Conservation (phyloP, 2,888 invertebrate genomes). For the Sceliomorpha sp. region DNA sequence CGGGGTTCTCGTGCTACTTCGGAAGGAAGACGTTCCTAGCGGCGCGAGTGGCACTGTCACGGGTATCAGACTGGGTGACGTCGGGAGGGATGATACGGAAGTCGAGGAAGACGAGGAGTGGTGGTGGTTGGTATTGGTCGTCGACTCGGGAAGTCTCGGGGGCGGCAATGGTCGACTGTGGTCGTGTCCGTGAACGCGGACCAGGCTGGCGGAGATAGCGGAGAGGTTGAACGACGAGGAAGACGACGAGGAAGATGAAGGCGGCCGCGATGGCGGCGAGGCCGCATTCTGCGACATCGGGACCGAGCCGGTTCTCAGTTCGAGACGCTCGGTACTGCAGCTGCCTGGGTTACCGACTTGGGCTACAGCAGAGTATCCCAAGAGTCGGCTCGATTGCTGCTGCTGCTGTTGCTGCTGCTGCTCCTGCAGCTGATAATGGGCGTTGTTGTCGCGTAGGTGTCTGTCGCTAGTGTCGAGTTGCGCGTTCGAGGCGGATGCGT, state of each 20-base stretch:
- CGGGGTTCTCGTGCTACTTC: conserved; percentile 50
- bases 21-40: conserved; percentile 80
- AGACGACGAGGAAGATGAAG: conserved; percentile 63
- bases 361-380: conserved; percentile 87
- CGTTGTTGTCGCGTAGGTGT: conserved; percentile 7
- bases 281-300: conserved; percentile 75
- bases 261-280: conserved; percentile 72
- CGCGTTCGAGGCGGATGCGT: conserved; percentile 52
- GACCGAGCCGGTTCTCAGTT: conserved; percentile 66
- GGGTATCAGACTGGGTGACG: conserved; percentile 79
- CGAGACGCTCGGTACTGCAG: conserved; percentile 79
- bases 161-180: conserved; percentile 76
- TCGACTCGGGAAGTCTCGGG: conserved; percentile 65
- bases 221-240: conserved; percentile 50
- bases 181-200: conserved; percentile 70
- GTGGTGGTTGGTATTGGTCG: conserved; percentile 18
- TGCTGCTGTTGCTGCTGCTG: conserved; percentile 61
- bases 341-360: conserved; percentile 84
- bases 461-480: conserved; percentile 23
- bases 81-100: conserved; percentile 63
- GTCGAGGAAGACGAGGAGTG: conserved; percentile 58
- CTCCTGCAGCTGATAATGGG: conserved; percentile 55
- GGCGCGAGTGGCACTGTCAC: conserved; percentile 82
- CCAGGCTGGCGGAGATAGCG: conserved; percentile 47
- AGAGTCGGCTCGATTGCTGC: conserved; percentile 83